Conservation (phyloP, 2,113 vertebrate genomes). For the Aspiorhynchus laticeps region DNA sequence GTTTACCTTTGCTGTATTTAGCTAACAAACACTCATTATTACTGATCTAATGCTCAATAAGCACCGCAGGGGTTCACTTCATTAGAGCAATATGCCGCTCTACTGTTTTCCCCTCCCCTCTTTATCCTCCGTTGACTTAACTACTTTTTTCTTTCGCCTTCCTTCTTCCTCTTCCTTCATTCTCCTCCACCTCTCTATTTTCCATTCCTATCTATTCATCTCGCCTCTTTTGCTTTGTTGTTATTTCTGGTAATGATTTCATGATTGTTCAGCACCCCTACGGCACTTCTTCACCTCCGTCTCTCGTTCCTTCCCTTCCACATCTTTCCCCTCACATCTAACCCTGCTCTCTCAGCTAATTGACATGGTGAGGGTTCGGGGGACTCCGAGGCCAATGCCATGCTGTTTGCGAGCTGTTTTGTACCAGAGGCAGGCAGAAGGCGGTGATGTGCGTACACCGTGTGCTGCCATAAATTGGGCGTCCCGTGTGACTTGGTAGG, state of each 20-base stretch:
- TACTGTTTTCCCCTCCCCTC: background rate
- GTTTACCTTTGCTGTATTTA: constrained; percentile 57
- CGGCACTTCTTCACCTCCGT: constrained; percentile 9
- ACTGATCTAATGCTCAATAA: constrained; percentile 47
- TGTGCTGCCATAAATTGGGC: constrained; percentile 50
- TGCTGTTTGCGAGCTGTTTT: constrained; percentile 46
- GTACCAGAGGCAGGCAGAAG: constrained; percentile 29
- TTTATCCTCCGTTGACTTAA: constrained; percentile 3
- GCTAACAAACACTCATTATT: constrained; percentile 46
- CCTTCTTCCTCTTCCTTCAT: background rate
- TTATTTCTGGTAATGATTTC: constrained; percentile 19
- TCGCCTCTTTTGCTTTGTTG: constrained; percentile 26
- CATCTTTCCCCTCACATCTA: constrained; percentile 40
- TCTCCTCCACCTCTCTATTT: background rate
- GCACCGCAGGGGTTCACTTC: constrained; percentile 30
- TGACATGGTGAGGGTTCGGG: constrained; percentile 52
- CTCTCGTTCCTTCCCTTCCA: background rate
- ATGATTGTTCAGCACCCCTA: constrained; percentile 10
- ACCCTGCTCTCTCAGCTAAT: constrained; percentile 44
- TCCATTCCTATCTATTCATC: constrained; percentile 7
- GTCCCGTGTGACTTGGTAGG: constrained; percentile 44
- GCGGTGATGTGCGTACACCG: background rate
- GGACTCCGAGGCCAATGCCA: constrained; percentile 19
- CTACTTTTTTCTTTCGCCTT: background rate
- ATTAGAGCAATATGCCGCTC: background rate